These are phyloP conservation scores for Pseudolycoriella hygida DNA, from an alignment of 2,888 invertebrate genomes.

Conservation along the genomic window DNA sequence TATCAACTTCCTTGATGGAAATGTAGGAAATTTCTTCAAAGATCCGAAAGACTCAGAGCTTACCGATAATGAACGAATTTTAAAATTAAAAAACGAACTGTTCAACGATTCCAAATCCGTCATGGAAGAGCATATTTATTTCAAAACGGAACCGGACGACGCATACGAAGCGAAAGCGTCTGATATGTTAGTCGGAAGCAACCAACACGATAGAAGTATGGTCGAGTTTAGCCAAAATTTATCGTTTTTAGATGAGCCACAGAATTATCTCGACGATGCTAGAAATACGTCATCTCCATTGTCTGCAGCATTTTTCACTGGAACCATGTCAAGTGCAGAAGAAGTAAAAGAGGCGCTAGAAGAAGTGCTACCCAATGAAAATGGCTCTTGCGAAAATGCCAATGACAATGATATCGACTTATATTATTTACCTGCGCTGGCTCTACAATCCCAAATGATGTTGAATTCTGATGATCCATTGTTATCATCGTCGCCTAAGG, in stretches of 20 bases:
- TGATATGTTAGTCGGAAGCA: neutral
- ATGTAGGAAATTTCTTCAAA: conserved; percentile 19
- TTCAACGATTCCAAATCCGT: conserved; percentile 18
- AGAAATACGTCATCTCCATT: conserved; percentile 64
- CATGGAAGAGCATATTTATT: conserved; percentile 20
- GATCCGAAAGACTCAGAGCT: conserved; percentile 16
- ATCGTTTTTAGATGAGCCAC: conserved; percentile 28
- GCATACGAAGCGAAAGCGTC: conserved; percentile 19
- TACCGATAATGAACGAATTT: conserved; percentile 25
- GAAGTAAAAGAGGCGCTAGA: conserved; percentile 74
- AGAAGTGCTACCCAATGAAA: conserved; percentile 67
- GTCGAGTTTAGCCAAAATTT: conserved; percentile 28
- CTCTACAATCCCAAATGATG: conserved; percentile 66
- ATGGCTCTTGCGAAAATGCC: conserved; percentile 35
- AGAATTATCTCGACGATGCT: conserved; percentile 36
- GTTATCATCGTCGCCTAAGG: conserved; percentile 66
- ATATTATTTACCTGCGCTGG: conserved; percentile 28
- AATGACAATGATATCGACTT: conserved; percentile 29
- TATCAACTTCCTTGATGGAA: conserved; percentile 19
- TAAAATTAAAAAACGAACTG: conserved; percentile 22
- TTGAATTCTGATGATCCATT: conserved; percentile 75
- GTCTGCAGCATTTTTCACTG: conserved; percentile 68
- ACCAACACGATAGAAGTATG: conserved; percentile 17
- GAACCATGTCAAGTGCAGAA: conserved; percentile 70
- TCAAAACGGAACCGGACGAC: conserved; percentile 10